Conservation (phyloP, 2,113 vertebrate genomes). For the Megaceryle maxima region DNA sequence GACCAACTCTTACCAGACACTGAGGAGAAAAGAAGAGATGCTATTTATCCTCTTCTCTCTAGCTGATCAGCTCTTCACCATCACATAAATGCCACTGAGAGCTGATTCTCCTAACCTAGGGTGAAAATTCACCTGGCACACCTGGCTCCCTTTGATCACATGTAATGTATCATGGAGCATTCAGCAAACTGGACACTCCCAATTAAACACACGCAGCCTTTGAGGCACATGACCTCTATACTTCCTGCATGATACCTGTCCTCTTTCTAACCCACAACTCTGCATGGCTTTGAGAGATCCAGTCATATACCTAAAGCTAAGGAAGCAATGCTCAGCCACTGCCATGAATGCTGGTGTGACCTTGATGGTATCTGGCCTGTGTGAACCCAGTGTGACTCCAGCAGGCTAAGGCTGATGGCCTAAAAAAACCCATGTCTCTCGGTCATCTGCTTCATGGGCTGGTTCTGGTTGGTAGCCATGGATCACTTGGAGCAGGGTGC, state of each 20-base stretch:
- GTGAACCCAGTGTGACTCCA: background rate
- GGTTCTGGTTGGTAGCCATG: background rate
- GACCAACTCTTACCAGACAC: background rate
- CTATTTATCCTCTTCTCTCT: background rate
- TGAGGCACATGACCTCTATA: background rate
- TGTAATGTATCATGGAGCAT: rapidly evolving
- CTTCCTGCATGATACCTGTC: background rate
- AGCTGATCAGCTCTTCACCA: background rate
- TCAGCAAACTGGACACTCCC: background rate
- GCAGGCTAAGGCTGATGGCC: background rate
- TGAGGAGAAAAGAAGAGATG: background rate
- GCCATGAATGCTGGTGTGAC: rapidly evolving
- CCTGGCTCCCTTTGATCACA: background rate
- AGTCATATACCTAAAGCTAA: background rate
- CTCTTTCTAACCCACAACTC: background rate
- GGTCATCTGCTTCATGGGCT: background rate
- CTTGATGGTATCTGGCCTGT: background rate
- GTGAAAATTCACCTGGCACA: background rate
- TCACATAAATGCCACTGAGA: background rate
- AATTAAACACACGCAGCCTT: background rate
- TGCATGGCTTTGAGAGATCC: background rate
- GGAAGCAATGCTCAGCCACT: rapidly evolving
- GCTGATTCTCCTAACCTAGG: background rate
- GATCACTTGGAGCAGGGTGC: background rate
- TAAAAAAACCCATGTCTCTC: background rate